Conservation (phyloP, 2,888 invertebrate species). For the Drosophila vallismaia region DNA sequence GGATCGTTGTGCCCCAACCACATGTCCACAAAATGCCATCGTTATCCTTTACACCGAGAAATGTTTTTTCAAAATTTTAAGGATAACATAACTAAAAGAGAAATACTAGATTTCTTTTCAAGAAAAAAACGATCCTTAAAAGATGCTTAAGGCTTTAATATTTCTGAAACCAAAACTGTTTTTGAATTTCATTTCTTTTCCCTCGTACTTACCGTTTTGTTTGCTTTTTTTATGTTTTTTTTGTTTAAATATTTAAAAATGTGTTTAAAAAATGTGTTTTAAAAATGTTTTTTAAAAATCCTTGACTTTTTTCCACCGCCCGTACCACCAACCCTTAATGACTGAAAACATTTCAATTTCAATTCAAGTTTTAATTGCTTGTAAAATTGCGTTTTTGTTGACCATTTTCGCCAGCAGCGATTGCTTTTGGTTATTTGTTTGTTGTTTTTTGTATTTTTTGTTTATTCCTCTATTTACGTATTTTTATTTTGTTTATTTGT, state of each 20-base stretch:
- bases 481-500: constrained; percentile 1
- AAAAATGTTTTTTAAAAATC: no score
- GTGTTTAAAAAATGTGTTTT: no score
- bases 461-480: not conserved
- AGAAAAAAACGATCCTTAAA: not conserved
- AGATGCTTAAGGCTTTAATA: not conserved
- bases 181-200: not conserved
- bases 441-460: constrained; percentile 2
- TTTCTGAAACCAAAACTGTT: no score
- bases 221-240: no score
- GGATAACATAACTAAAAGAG: no score
- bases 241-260: no score
- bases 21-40: constrained; percentile 33
- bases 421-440: constrained; percentile 33
- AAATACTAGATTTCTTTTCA: no score
- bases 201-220: no score
- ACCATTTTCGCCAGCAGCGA: constrained; percentile 2
- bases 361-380: constrained; percentile 75
- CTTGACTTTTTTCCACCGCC: not conserved
- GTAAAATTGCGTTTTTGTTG: constrained; percentile 56
- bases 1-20: constrained; percentile 22
- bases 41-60: not conserved
- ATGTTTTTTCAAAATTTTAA: not conserved
- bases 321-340: constrained; percentile 29
- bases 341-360: constrained; percentile 68